Evolutionary conservation across 1,140 invertebrate genomes (phyloP).

Genomic region (Drosophila nannoptera): DNA sequence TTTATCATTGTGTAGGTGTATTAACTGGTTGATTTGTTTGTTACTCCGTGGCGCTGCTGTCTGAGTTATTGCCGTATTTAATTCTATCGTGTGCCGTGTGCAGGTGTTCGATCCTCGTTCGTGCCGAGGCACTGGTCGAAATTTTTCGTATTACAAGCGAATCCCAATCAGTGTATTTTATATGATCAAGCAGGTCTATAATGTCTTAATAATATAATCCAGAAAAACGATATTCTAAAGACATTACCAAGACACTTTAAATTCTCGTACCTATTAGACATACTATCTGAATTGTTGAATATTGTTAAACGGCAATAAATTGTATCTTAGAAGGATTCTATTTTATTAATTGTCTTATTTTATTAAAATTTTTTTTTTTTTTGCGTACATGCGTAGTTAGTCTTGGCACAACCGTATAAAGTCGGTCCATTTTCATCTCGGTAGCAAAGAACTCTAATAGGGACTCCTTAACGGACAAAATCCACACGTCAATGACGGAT

Average conservation of each 20-base stretch:
- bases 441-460: conserved; percentile 91
- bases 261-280: too few species aligned
- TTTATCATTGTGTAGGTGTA: conserved; percentile 17
- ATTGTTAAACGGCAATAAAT: too few species aligned
- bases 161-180: background rate
- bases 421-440: conserved; percentile 96
- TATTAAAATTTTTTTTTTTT: too few species aligned
- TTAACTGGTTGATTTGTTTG: background rate
- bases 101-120: conserved; percentile 6
- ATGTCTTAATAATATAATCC: too few species aligned
- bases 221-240: too few species aligned
- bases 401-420: conserved; percentile 97
- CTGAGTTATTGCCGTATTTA: conserved; percentile 13
- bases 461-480: conserved; percentile 96
- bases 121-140: background rate
- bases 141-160: background rate
- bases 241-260: too few species aligned
- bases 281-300: too few species aligned
- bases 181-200: too few species aligned
- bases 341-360: too few species aligned
- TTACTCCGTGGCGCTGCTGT: conserved; percentile 17
- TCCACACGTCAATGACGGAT: conserved; percentile 99
- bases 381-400: conserved; percentile 90
- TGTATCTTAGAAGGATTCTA: too few species aligned
- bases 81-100: background rate